Base-by-base conservation (phyloP, 1,140 invertebrate species). In the Bursaphelenchus mucronatus region DNA sequence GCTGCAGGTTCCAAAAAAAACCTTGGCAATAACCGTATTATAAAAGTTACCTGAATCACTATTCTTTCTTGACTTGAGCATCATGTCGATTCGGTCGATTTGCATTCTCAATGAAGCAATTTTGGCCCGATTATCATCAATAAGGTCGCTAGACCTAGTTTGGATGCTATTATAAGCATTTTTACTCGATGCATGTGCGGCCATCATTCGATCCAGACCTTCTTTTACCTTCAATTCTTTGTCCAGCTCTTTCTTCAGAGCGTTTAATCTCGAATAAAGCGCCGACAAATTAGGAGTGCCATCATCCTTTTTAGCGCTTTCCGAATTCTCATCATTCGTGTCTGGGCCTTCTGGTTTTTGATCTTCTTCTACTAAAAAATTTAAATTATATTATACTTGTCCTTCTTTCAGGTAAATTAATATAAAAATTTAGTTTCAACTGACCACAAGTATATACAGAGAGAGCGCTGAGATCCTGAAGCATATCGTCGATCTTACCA, bases 161-260 rank as follows among this genome's bases (percentile, higher is more conserved):
- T 76, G 66, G 17, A 74, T 52, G 17, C 64, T 52, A 40, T 46
- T 11, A 39, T 74, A 73, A 45, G 13, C 58, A 62, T 9, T 71
- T 55, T 21, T 73, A 46, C 21, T 47, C 39, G 56, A 15, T 44
- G 64, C 44, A 15, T 71, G 61, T 47, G 56, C 45, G 13, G 70
- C 62, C 50, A 71, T 40, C 43, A 72, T 74, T 40, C 67, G 66
- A 30, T 80, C 78, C 8, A 80, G 40, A 8, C 78, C 79, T 49
- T 80, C 64, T 52, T 81, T 80, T 19, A 80, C 72, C 59, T 72
- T 70, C 19, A 78, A 49, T 41, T 78, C 76, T 51, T 77, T 79
- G 44, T 62, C 67, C 17, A 78, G 50, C 41, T 78, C 76, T 53
- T 75, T 79, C 68, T 79, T 57, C 40, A 61, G 13, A 4, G 62